These are phyloP conservation scores for Amphimedon queenslandica DNA, from an alignment of 37 sponge, comb jelly and placozoan genomes.

Conservation along the genomic window DNA sequence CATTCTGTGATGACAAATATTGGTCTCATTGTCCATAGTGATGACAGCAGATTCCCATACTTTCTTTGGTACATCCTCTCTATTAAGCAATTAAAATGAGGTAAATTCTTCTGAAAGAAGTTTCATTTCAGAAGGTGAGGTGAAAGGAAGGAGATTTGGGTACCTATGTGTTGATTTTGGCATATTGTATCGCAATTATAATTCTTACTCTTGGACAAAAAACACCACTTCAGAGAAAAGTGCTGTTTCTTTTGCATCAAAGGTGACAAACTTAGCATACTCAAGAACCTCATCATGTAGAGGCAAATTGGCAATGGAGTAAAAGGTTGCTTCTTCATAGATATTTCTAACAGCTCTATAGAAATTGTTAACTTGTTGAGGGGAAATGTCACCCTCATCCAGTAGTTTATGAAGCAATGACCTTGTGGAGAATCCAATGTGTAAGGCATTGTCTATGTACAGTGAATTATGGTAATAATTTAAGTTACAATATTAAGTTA, in stretches of 20 bases:
- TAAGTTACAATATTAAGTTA: neutral
- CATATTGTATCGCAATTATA: neutral
- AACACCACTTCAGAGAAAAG: conserved; percentile 25
- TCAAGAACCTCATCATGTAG: conserved; percentile 37
- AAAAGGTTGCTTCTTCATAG: conserved; percentile 17
- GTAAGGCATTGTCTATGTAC: neutral
- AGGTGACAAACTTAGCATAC: conserved; percentile 46
- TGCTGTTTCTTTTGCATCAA: conserved; percentile 11
- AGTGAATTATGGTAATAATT: neutral
- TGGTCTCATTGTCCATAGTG: neutral
- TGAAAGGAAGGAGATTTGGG: neutral
- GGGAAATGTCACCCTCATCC: conserved; percentile 23
- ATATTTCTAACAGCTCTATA: conserved; percentile 34
- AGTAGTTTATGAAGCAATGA: conserved; percentile 4
- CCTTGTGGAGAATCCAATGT: conserved; percentile 29
- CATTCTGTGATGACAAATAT: conserved; percentile 13
- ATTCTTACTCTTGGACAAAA: conserved; percentile 11
- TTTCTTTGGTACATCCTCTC: conserved; percentile 22
- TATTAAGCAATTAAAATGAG: conserved; percentile 25
- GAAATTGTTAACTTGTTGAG: conserved; percentile 16
- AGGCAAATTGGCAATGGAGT: conserved; percentile 27
- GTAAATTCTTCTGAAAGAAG: conserved; percentile 29
- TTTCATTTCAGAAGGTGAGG: neutral
- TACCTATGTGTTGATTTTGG: neutral
- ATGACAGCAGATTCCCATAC: conserved; percentile 17